phyloP scores from a whole-genome alignment of 2,888 invertebrate genomes.

The Liposcelis brunnea region DNA sequence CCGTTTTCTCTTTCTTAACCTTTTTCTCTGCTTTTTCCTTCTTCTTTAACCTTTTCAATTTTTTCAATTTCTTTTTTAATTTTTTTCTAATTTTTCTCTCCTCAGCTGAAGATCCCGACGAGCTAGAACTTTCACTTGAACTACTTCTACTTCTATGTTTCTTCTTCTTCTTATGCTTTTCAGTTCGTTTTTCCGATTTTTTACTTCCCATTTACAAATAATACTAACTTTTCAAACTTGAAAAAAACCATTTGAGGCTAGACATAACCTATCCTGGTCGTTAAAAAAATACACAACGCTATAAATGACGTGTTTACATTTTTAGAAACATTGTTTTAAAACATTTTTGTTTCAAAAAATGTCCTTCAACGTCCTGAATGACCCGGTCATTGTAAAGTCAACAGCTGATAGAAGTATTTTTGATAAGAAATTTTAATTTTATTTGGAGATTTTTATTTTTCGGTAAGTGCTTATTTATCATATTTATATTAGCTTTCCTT shows the following conservation, averaged over 20 bases:
- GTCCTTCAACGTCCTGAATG: conserved; percentile 29
- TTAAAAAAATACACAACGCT: too few species aligned
- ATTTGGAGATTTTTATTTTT: too few species aligned
- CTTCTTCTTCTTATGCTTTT: conserved; percentile 8
- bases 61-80: conserved; percentile 14
- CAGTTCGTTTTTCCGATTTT: conserved; percentile 9
- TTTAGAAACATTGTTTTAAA: conserved; percentile 24
- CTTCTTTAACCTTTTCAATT: conserved; percentile 13
- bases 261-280: too few species aligned
- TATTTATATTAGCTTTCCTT: too few species aligned
- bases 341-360: conserved; percentile 31
- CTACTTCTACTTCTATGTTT: conserved; percentile 6
- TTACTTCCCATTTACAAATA: conserved; percentile 6
- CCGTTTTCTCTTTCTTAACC: neutral
- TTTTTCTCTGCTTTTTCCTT: conserved; percentile 11
- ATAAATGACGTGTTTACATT: too few species aligned
- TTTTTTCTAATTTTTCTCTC: conserved; percentile 11
- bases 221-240: conserved; percentile 6
- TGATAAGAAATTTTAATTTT: too few species aligned
- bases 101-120: conserved; percentile 5
- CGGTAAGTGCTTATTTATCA: too few species aligned
- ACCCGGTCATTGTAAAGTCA: conserved; percentile 9
- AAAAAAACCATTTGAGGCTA: too few species aligned
- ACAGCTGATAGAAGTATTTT: too few species aligned
- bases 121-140: conserved; percentile 6